phyloP scores from a whole-genome alignment of 2,797 vertebrate genomes.

The Florisuga fusca region DNA sequence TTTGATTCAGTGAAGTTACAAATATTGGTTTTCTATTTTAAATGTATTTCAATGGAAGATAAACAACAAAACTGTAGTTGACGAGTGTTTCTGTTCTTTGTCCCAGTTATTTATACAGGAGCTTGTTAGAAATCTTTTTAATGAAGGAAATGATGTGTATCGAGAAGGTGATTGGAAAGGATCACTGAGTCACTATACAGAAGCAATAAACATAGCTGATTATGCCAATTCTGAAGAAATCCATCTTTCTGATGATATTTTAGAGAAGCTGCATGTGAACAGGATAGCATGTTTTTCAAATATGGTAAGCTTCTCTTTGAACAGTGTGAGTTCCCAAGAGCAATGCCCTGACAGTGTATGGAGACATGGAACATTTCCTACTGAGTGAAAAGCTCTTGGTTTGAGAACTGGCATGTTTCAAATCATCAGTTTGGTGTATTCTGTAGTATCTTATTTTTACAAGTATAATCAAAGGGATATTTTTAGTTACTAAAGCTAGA shows the following conservation, averaged over 20 bases:
- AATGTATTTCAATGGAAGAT: background rate
- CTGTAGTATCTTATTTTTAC: background rate
- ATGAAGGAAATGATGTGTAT: slow-evolving; percentile 94
- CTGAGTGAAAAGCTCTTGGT: background rate
- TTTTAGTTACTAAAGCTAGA: background rate
- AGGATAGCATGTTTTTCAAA: slow-evolving; percentile 92
- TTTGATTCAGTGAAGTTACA: background rate
- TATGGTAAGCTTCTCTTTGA: slow-evolving; percentile 81
- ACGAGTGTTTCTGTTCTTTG: background rate
- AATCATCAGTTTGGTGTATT: background rate
- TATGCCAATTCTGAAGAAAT: slow-evolving; percentile 95
- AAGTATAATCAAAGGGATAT: background rate
- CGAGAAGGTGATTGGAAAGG: slow-evolving; percentile 89
- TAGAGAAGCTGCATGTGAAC: slow-evolving; percentile 93
- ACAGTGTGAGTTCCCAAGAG: background rate
- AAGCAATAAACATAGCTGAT: slow-evolving; percentile 92
- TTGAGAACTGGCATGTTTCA: background rate
- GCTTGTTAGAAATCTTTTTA: slow-evolving; percentile 93
- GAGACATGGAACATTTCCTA: background rate
- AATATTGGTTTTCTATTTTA: background rate
- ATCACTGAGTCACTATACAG: slow-evolving; percentile 91
- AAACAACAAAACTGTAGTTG: background rate
- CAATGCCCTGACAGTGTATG: background rate
- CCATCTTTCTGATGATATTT: slow-evolving; percentile 81
- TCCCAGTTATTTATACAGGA: slow-evolving; percentile 90